Evolutionary conservation across 2,888 invertebrate genomes (phyloP), one percentile per base, ranked within the genome.

Genomic region (Nephrotoma guestfalica): DNA sequence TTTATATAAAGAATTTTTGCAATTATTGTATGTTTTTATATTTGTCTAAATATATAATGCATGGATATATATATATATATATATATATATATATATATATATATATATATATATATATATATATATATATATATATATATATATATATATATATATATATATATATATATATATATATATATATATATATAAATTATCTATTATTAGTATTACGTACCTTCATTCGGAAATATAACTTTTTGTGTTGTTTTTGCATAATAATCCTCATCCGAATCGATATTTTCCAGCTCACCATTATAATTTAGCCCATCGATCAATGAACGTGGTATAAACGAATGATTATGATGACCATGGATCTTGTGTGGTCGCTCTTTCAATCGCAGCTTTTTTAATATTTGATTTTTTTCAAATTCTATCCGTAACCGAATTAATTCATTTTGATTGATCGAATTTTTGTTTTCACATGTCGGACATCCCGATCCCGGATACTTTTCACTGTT

Each of bases 201-300:
- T 30, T 30, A 3, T 30, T 15, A 15, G 11, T 18, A 15, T 57
- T 84, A 89, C 91, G 91, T 90, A 96, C 96, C 96, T 94, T 95
- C 94, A 89, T 95, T 94, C 0, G 96, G 94, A 89, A 97, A 96
- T 84, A 97, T 94, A 86, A 96, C 96, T 88, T 96, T 96, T 92
- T 96, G 96, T 88, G 96, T 96, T 11, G 96, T 96, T 89, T 96
- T 94, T 41, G 96, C 96, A 89, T 96, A 97, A 89, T 96, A 97
- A 89, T 96, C 96, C 89, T 96, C 96, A 87, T 94, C 93, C 7
- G 92, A 92, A 40, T 94, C 93, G 87, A 93, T 93, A 87, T 93
- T 93, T 15, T 93, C 92, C 0, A 93, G 93, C 18, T 93, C 92
- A 87, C 93, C 93, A 47, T 93, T 90, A 83, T 92, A 91, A 84